Base-by-base conservation (phyloP, 2,113 vertebrate genomes). In the Sander vitreus region DNA sequence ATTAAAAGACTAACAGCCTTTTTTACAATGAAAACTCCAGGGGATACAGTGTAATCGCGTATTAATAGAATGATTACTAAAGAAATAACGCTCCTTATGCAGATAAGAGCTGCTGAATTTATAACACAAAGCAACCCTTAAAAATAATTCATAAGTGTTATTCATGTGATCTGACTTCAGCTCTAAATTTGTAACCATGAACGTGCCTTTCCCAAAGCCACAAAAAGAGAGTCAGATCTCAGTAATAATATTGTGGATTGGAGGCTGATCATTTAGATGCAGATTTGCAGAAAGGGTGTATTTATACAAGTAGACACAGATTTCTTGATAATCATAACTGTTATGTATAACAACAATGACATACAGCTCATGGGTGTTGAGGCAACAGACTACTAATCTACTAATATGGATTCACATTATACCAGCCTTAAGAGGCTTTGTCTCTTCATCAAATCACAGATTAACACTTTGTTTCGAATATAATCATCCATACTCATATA, bases 31-130 rank as follows among this genome's bases (percentile, higher is more conserved):
- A 87, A 62, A 85, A 90, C 90, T 90, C 84, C 80, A 43, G 85
- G 81, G 91, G 88, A 91, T 87, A 89, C 64, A 76, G 81, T 80
- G 85, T 92, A 94, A 93, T 94, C 87, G 90, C 69, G 18, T 88
- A 92, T 93, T 93, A 93, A 93, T 91, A 90, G 91, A 92, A 91
- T 89, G 90, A 93, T 93, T 92, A 93, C 87, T 85, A 83, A 91
- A 87, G 87, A 90, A 94, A 90, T 90, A 91, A 91, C 88, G 84
- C 82, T 81, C 62, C 78, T 89, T 85, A 76, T 15, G 12, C 55
- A 80, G 88, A 92, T 88, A 91, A 89, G 73, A 90, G 79, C 67
- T n/a, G 27, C 62, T 25, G 74, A 88, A 83, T 87, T 85, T 80
- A 76, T 58, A 25, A 47, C 71, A 85, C 11, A 77, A 88, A 86